A percentile compares a stretch with the other conserved stretches of the same genome.
Evolutionary conservation across 2,113 vertebrate genomes (phyloP).

Genomic region (Pagrus major): DNA sequence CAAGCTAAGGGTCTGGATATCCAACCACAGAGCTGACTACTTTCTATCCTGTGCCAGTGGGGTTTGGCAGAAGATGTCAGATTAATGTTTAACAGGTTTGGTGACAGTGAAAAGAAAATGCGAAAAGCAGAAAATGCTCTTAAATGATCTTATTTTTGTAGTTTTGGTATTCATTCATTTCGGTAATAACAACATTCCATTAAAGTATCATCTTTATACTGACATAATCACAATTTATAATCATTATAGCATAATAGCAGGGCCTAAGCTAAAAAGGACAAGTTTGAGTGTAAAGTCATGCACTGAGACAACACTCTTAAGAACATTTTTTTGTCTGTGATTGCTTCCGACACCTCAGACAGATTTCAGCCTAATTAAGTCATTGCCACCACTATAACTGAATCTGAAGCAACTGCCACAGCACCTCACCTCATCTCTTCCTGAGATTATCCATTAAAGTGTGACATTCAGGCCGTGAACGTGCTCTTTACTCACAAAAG

Average conservation of each 20-base stretch:
- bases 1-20: constrained; percentile 53
- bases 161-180: background rate
- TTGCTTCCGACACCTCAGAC: constrained; percentile 1
- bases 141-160: too few species aligned
- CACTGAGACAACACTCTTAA: background rate
- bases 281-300: background rate
- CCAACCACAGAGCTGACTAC: constrained; percentile 27
- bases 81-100: background rate
- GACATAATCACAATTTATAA: background rate
- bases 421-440: constrained; percentile 5
- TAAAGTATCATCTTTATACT: background rate
- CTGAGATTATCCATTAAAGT: constrained; percentile 1
- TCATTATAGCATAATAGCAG: background rate
- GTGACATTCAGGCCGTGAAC: background rate
- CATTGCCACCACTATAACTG: constrained; percentile 10
- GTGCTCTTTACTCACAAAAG: constrained; percentile 16
- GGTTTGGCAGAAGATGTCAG: constrained; percentile 16
- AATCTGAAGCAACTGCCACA: constrained; percentile 11
- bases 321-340: background rate
- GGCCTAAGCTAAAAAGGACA: background rate
- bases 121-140: too few species aligned
- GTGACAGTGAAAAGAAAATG: background rate
- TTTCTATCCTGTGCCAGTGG: constrained; percentile 3
- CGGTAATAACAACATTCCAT: background rate
- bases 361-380: constrained; percentile 38